Conservation (phyloP, 2,888 invertebrate genomes). For the Steinernema scapterisci region DNA sequence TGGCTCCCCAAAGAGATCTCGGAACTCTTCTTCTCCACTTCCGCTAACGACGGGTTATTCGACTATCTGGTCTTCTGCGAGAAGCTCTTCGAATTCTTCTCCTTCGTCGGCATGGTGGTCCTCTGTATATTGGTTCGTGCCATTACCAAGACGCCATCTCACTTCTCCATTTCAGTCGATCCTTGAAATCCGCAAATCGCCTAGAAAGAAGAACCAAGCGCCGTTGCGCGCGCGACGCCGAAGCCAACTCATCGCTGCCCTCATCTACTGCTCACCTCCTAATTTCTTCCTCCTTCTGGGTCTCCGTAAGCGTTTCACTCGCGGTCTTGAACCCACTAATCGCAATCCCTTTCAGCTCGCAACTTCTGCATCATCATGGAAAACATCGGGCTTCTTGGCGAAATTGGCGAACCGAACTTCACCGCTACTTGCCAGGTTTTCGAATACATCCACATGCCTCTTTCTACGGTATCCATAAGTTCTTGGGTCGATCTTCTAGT, state of each 20-base stretch:
- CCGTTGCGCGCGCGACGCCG: neutral
- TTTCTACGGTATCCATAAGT: neutral
- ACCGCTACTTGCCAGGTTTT: neutral
- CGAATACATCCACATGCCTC: neutral
- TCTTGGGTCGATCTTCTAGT: neutral
- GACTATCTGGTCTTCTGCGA: conserved; percentile 6
- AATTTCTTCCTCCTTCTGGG: neutral
- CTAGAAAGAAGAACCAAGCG: neutral
- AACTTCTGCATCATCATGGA: neutral
- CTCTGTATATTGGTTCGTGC: neutral
- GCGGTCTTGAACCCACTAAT: neutral
- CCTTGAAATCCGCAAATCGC: neutral
- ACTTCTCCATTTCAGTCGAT: neutral
- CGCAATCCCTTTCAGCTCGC: neutral
- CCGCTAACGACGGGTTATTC: neutral
- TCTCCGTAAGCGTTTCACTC: neutral
- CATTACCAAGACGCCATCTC: neutral
- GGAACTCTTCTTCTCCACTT: neutral
- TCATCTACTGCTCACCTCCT: conserved; percentile 4
- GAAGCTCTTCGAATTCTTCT: neutral
- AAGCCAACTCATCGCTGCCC: neutral
- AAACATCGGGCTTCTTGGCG: neutral
- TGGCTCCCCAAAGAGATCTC: neutral
- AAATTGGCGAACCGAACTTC: neutral
- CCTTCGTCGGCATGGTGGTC: neutral